Percentiles rank a stretch among this genome's conserved stretches.
Conservation (phyloP, 2,113 vertebrate genomes). For the Proterorhinus semilunaris region DNA sequence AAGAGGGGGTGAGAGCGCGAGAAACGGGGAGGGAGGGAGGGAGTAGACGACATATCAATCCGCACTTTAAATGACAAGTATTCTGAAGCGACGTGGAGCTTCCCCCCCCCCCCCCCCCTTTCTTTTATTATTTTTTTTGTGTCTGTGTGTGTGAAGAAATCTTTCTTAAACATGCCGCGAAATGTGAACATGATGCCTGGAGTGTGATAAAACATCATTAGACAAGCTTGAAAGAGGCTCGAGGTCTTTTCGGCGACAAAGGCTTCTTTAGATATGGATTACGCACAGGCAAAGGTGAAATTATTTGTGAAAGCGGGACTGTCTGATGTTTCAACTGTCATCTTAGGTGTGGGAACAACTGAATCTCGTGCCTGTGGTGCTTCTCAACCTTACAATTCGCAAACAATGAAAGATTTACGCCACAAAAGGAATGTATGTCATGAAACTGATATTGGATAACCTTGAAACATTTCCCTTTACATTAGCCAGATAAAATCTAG, state of each 20-base stretch:
- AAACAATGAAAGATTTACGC: no score
- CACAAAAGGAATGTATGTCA: background rate
- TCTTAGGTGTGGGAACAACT: background rate
- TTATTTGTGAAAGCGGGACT: conserved; percentile 23
- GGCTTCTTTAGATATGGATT: conserved; percentile 58
- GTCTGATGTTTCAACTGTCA: background rate
- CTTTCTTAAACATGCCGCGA: conserved; percentile 46
- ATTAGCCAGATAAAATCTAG: no score
- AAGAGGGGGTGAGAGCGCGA: conserved; percentile 40
- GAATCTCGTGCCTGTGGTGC: background rate
- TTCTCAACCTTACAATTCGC: background rate
- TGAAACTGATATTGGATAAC: background rate
- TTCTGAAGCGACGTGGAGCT: conserved; percentile 46
- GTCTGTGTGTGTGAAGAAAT: background rate
- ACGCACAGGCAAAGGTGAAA: conserved; percentile 39
- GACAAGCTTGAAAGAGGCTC: conserved; percentile 53
- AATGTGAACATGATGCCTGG: conserved; percentile 51
- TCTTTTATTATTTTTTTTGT: background rate
- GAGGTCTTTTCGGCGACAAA: conserved; percentile 44
- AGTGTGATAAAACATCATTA: conserved; percentile 66
- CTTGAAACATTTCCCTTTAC: no score
- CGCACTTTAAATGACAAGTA: conserved; percentile 67
- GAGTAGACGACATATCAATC: conserved; percentile 65
- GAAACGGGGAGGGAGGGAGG: conserved; percentile 38
- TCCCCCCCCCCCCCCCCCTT: background rate